phyloP scores from a whole-genome alignment of 2,888 invertebrate species.

The Thumatha senex region DNA sequence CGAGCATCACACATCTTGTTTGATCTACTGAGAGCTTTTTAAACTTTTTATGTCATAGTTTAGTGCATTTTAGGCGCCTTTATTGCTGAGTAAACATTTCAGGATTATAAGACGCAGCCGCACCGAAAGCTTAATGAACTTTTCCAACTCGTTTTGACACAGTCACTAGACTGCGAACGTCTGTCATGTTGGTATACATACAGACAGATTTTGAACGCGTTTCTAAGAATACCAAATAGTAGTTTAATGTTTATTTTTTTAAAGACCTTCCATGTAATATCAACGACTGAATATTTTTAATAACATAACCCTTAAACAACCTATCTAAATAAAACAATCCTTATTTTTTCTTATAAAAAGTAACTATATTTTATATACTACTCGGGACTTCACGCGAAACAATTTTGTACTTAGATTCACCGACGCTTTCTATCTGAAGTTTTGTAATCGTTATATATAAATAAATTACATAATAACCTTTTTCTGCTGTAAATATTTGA shows the following conservation, averaged over 20 bases:
- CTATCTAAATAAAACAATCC: constrained; percentile 31
- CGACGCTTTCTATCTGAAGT: no score
- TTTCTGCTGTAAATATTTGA: no score
- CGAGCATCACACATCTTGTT: constrained; percentile 75
- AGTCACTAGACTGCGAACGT: constrained; percentile 9
- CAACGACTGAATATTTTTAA: constrained; percentile 21
- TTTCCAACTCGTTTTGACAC: constrained; percentile 39
- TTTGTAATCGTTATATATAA: no score
- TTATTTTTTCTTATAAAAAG: constrained; percentile 44
- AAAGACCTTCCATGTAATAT: constrained; percentile 24
- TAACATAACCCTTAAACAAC: constrained; percentile 24
- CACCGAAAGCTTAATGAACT: constrained; percentile 46
- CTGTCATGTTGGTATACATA: constrained; percentile 14
- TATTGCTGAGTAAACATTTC: constrained; percentile 78
- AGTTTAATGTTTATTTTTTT: constrained; percentile 19
- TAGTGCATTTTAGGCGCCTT: constrained; percentile 75
- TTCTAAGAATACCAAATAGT: constrained; percentile 15
- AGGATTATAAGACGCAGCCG: constrained; percentile 61
- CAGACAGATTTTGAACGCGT: constrained; percentile 8
- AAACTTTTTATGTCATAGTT: constrained; percentile 81
- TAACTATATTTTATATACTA: constrained; percentile 44
- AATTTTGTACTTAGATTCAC: no score
- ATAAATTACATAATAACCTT: no score
- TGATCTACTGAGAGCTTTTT: constrained; percentile 84
- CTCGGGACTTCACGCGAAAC: no score